Evolutionary conservation across 2,888 invertebrate species (phyloP), one percentile per base, ranked within the genome.

Genomic region (Eueremaeus valkanovi): DNA sequence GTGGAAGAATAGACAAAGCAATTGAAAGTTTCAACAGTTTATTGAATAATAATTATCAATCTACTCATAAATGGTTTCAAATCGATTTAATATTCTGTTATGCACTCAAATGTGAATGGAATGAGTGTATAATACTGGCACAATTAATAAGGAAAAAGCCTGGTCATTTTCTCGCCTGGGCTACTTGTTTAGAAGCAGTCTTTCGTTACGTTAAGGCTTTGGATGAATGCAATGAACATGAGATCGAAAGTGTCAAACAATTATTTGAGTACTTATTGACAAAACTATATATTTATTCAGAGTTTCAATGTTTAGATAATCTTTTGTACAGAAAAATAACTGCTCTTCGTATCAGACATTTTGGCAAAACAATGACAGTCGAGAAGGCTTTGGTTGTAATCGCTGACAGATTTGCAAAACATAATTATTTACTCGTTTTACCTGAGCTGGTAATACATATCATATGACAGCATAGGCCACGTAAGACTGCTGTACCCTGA

Each of bases 11-110:
- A 24, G 75, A 75, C 18, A 5, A 8, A 3, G 45, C 75, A 0
- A 75, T 75, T 1, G 21, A 49, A 21, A 51, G n/a, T 16, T 66
- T 42, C n/a, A 27, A 68, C 3, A 31, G 16, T n/a, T 29, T 66
- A 6, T n/a, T 74, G 21, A 66, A 63, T 24, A 49, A 33, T 11
- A 70, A 55, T n/a, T 42, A 31, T 2, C 33, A 36, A 18, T 63
- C 16, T 66, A 21, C 51, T n/a, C 61, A 68, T 24, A 74, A 74
- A 21, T 29, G 40, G 24, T 68, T 49, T 16, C 42, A 74, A 27
- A 49, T 49, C 18, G 75, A 51, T 16, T 40, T 73, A 31, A 36
- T 58, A 33, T 73, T 45, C 8, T 73, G 73, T 73, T n/a, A 49
- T 45, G 73, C 55, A 1, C 33, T 58, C n/a, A 51, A 58, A 16